Base-by-base conservation (phyloP, 2,113 vertebrate genomes). In the Aspidoscelis tigris region DNA sequence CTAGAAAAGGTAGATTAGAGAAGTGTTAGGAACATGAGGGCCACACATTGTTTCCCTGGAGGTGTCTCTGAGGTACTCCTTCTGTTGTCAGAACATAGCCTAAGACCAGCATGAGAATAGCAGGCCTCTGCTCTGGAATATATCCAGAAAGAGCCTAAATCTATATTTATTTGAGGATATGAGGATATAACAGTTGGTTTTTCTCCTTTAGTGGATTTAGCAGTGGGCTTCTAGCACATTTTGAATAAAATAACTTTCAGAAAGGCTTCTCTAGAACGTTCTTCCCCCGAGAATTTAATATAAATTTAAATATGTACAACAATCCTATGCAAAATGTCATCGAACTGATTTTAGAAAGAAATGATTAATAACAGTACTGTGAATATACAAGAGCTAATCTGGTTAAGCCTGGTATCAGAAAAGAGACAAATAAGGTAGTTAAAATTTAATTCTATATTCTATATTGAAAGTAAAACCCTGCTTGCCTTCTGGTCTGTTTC, bases 121-220 rank as follows among this genome's bases (percentile, higher is more conserved):
- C 14, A 61, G 4, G 58, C 10, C 55, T 12, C 55, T 58, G 14
- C 10, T 58, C 14, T 50, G 47, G 5, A 16, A 61, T 18, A 16
- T 18, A 61, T 16, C 18, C 58, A 18, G 58, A 16, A 43, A 73
- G 16, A 73, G 14, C 55, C 55, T 61, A 61, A 16, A 61, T 61
- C 18, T 61, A 16, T 73, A 73, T 44, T 43, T 78, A 65, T 65
- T 78, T 78, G 61, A 43, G 76, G 61, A 44, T 66, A 61, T 78
- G 39, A 47, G 61, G n/a, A 24, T 11, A 9, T 61, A 39, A 61
- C 21, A 64, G 11, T 21, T 41, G 58, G 24, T 61, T 5, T 43
- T 21, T 41, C 21, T 64, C 53, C 21, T 44, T 66, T 26, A 78
- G 20, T 24, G 44, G 55, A 41, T 7, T 66, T 22, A 78, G 61